Evolutionary conservation across 2,888 invertebrate genomes (phyloP).

Genomic region (Agrochola macilenta): DNA sequence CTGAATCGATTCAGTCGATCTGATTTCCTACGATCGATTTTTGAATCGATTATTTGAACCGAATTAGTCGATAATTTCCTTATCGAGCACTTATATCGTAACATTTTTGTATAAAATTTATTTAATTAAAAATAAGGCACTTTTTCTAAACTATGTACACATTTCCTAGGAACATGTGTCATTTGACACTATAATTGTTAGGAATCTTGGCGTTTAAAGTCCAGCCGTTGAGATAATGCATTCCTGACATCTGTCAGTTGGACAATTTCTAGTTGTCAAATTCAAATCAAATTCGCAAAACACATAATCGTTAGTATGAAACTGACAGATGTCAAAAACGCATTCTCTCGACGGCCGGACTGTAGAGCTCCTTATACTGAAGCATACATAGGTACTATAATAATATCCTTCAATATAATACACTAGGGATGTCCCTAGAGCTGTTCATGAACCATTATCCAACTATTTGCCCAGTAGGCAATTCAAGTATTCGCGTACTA

Average conservation of each 20-base stretch:
- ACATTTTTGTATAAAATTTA: slow-evolving; percentile 7
- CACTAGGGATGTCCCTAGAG: not conserved
- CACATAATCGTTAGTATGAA: too few species aligned
- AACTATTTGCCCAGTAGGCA: not conserved
- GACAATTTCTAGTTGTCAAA: too few species aligned
- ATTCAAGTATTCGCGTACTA: not conserved
- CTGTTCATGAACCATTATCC: not conserved
- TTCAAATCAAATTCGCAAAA: too few species aligned
- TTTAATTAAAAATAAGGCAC: slow-evolving; percentile 44
- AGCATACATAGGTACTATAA: slow-evolving; percentile 7
- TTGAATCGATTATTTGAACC: not conserved
- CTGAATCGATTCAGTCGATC: slow-evolving; percentile 1
- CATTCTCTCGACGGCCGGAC: too few species aligned
- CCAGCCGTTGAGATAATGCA: too few species aligned
- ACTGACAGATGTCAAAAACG: too few species aligned
- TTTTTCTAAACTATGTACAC: slow-evolving; percentile 43
- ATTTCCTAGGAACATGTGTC: slow-evolving; percentile 55
- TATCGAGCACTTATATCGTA: slow-evolving; percentile 1
- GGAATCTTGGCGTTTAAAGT: slow-evolving; percentile 12
- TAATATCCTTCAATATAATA: not conserved
- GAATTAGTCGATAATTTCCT: not conserved
- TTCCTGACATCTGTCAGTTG: too few species aligned
- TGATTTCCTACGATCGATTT: not conserved
- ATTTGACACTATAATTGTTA: slow-evolving; percentile 11
- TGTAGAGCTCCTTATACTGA: not conserved